Base-by-base conservation (phyloP, 2,113 vertebrate genomes). In the Ursus arctos region DNA sequence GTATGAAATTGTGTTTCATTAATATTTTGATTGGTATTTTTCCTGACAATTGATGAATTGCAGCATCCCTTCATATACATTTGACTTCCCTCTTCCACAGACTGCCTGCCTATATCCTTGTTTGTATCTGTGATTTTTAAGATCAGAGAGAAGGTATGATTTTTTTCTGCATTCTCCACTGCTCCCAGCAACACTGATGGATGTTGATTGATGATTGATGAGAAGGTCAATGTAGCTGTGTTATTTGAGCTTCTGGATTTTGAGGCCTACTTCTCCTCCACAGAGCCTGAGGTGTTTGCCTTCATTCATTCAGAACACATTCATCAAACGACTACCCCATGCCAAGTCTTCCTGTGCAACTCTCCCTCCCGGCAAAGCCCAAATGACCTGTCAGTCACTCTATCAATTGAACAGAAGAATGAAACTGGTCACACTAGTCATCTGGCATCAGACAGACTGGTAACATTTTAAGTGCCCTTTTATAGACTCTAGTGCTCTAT, bases 291-390 rank as follows among this genome's bases (percentile, higher is more conserved):
- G 88, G 95, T 88, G 55, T 87, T 77, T 92, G 94, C 22, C 67
- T 94, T 87, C 85, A 88, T 92, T 94, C 61, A 96, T 86, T 93
- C 88, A 85, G 85, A 97, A 69, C 88, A 81, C 81, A 88, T 97
- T 94, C 95, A 43, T 97, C 97, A 97, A 88, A 77, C 28, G 57
- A 51, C 65, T 84, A 31, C 81, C 18, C 47, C 4, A 8, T 81
- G 81, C 88, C 87, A 91, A 87, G 74, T 84, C 93, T 97, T 96
- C 74, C 69, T 24, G 7, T 51, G 84, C 18, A 47, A 61, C 69
- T 87, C 18, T 90, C 59, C 88, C 91, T 97, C 94, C 88, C 4
- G 67, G 97, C 87, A 95, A 98, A 98, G 94, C 77, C 85, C 92
- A 81, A 74, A 88, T 93, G 85, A 91, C 65, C 71, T 24, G 18